Base-by-base conservation (phyloP, 2,888 invertebrate species). In the Melinaea marsaeus region DNA sequence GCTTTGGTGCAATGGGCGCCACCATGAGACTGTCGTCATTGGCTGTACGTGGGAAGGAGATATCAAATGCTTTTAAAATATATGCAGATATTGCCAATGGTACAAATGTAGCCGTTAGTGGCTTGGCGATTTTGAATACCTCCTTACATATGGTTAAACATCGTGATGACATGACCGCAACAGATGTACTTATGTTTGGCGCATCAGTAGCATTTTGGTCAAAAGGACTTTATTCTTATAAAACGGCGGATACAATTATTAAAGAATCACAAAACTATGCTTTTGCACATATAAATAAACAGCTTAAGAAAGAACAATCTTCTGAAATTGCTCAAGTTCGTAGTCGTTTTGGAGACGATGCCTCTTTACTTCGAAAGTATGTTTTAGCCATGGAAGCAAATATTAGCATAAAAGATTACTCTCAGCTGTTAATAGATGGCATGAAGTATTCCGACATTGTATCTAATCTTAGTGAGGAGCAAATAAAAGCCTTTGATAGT, bases 1-100 rank as follows among this genome's bases (percentile, higher is more conserved):
- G 72, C 60, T 74, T 74, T 62, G 72, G 72, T 1, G 73, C 73
- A 0, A 73, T 73, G 71, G 74, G 74, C 22, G 74, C 74, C 13
- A 67, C 72, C 5, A 74, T 74, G 73, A 67, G 74, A 34, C 64
- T 74, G 4, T 67, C 73, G 2, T 70, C 72, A 2, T 57, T 74
- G 35, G 72, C 72, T 11, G 69, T 68, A 11, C 69, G 71, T 11
- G 72, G 73, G 4, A 67, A 65, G 45, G 65, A 71, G 13, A 70
- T 74, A 61, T 71, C 73, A 3, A 65, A 57, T n/a, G 71, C 71
- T 46, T 66, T 74, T 13, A 63, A 61, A 32, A 5, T 74, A 6
- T 62, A 73, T 22, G 70, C 72, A 6, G 69, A 73, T 57, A 65
- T 73, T 11, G 71, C 71, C 55, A 73, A 72, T 57, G 73, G 73